Conservation (phyloP, 2,888 invertebrate species). For the Parnassius mnemosyne region DNA sequence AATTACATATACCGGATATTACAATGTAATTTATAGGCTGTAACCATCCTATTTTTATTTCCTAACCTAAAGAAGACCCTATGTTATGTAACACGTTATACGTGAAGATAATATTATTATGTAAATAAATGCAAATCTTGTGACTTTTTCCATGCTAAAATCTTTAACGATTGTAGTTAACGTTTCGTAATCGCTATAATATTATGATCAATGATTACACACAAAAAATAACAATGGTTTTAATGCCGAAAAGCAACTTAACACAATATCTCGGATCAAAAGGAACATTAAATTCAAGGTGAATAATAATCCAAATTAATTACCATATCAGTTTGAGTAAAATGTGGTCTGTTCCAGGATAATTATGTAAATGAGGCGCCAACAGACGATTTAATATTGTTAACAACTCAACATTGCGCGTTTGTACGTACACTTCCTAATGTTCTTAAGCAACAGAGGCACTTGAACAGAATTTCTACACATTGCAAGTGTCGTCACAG, state of each 20-base stretch:
- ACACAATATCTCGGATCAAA: slow-evolving; percentile 13
- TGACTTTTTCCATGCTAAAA: neutral
- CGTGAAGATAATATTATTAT: too few species aligned
- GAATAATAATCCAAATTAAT: slow-evolving; percentile 16
- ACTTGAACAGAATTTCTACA: slow-evolving; percentile 5
- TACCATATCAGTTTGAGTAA: neutral
- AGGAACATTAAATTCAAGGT: slow-evolving; percentile 20
- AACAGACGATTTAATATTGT: neutral
- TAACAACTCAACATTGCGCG: neutral
- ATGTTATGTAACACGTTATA: too few species aligned
- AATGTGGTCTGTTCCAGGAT: neutral
- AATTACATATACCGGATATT: too few species aligned
- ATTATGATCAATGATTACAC: neutral
- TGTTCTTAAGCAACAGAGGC: neutral
- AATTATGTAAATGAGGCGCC: neutral
- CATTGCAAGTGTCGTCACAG: slow-evolving; percentile 11
- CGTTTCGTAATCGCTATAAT: neutral
- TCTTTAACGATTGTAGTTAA: slow-evolving; percentile 8
- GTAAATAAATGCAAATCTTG: too few species aligned
- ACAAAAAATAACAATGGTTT: slow-evolving; percentile 1
- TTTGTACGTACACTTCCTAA: neutral
- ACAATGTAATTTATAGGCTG: too few species aligned
- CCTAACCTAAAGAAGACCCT: too few species aligned
- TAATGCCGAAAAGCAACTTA: slow-evolving; percentile 2
- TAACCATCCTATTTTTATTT: too few species aligned